Conservation (phyloP, 2,113 vertebrate genomes). For the Phylloscopus trochilus region DNA sequence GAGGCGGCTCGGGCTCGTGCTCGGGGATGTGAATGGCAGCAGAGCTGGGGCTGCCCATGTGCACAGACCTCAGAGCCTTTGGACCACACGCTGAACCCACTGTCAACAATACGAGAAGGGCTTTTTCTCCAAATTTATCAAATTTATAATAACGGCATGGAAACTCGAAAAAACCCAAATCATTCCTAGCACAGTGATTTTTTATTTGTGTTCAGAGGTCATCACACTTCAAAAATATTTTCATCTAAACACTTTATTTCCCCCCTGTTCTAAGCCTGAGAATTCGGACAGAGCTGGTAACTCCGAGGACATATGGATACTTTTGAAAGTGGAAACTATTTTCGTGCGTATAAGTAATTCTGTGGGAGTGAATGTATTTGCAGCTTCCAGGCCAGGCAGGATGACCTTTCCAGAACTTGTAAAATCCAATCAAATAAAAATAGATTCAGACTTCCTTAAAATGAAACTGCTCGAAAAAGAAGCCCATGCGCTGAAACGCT, state of each 20-base stretch:
- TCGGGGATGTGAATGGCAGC: fast-evolving
- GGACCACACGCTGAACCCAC: not conserved
- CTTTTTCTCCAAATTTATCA: not conserved
- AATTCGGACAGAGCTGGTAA: slow-evolving; percentile 50
- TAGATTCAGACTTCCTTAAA: slow-evolving; percentile 61
- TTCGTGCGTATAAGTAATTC: slow-evolving; percentile 45
- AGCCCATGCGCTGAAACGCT: not conserved
- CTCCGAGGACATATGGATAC: slow-evolving; percentile 52
- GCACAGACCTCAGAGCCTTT: not conserved
- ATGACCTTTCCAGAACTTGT: slow-evolving; percentile 65
- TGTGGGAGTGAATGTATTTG: slow-evolving; percentile 58
- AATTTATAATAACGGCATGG: not conserved
- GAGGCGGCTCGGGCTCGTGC: not conserved
- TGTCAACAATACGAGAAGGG: not conserved
- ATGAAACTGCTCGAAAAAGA: slow-evolving; percentile 21
- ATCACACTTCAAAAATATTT: slow-evolving; percentile 38
- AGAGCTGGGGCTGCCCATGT: not conserved
- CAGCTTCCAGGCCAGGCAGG: slow-evolving; percentile 63
- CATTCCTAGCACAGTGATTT: not conserved
- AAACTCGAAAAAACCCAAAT: not conserved
- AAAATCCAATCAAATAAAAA: slow-evolving; percentile 71
- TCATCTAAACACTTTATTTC: slow-evolving; percentile 17
- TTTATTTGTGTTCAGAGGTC: slow-evolving; percentile 18
- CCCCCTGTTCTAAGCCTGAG: slow-evolving; percentile 49
- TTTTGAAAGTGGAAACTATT: slow-evolving; percentile 65